Base-by-base conservation (phyloP, 2,888 invertebrate species). In the Nemapogon koenigi region DNA sequence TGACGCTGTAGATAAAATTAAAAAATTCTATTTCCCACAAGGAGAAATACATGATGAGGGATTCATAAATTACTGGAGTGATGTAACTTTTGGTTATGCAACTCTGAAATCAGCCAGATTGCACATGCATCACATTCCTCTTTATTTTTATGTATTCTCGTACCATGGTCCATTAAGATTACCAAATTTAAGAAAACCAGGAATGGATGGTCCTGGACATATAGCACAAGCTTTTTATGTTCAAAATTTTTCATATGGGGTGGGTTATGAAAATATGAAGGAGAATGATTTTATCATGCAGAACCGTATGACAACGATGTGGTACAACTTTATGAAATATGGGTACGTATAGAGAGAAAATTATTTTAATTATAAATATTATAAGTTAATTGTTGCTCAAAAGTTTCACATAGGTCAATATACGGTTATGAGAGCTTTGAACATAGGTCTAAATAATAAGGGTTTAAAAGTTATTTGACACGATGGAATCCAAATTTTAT, bases 71-170 rank as follows among this genome's bases (percentile, higher is more conserved):
- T 33, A n/a, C 13, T 33, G n/a, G 18, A 33, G 19, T n/a, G 33
- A 33, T 19, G n/a, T 13, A 2, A 19, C 3, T 7, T 33, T 33
- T 19, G 18, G 3, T 19, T 19, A 33, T 19, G 33, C 8, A 3
- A 6, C 28, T 11, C 4, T 37, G 7, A 27, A 4, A 28, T 37
- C 28, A 8, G 28, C 37, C 2, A 37, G 4, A 37, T 17, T 18
- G 16, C 26, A 37, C 13, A 27, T 2, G 4, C 15, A 2, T 2
- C 2, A 37, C 18, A 16, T 8, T 2, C 25, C 22, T n/a, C 7
- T 37, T 15, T 37, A 25, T 16, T 27, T 37, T 7, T 37, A 37
- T 13, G 22, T 27, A 15, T 37, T 27, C 22, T 28, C 37, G 2
- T 33, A 16, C 19, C n/a, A 33, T 14, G 18, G 19, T 11, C 18